These are phyloP conservation scores for Scolanthus callimorphus DNA, from an alignment of 92 coral and sea anemone species.

Conservation along the genomic window DNA sequence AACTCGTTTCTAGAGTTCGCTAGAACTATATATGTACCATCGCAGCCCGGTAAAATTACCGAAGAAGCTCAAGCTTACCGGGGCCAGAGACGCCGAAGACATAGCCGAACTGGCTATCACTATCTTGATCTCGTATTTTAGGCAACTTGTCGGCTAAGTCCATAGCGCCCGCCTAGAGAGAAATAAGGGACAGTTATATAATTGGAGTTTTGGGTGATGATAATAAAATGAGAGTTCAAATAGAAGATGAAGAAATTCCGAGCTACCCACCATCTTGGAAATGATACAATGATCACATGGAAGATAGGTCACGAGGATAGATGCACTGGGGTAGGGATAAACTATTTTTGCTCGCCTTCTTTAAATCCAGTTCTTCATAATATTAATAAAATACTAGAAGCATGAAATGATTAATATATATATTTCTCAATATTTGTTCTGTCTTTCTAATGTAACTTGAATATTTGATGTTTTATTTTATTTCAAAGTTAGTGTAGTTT, in stretches of 20 bases:
- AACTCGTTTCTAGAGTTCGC: not conserved
- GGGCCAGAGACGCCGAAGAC: slow-evolving; percentile 99
- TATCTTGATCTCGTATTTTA: slow-evolving; percentile 83
- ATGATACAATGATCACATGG: slow-evolving; percentile 85
- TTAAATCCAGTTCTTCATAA: too few relatives aligned
- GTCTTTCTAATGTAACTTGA: too few relatives aligned
- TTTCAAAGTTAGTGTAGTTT: too few relatives aligned
- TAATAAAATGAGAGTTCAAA: slow-evolving; percentile 1
- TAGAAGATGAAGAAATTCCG: slow-evolving; percentile 1
- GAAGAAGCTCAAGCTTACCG: slow-evolving; percentile 47
- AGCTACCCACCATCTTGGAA: slow-evolving; percentile 93
- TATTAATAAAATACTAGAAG: too few relatives aligned
- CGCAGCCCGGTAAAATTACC: not conserved
- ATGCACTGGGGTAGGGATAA: slow-evolving; percentile 4
- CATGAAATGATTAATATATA: too few relatives aligned
- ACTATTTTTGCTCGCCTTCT: too few relatives aligned
- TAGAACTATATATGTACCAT: not conserved
- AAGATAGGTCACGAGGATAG: not conserved
- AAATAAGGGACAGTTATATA: slow-evolving; percentile 1
- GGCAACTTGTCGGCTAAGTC: slow-evolving; percentile 73
- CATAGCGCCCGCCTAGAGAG: slow-evolving; percentile 88
- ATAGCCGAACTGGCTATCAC: slow-evolving; percentile 80
- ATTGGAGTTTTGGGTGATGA: not conserved
- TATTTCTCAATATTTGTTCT: too few relatives aligned
- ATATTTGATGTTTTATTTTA: too few relatives aligned